Evolutionary conservation across 2,113 vertebrate genomes (phyloP), one percentile per base, ranked within the genome.

Genomic region (Benthochromis sp.): DNA sequence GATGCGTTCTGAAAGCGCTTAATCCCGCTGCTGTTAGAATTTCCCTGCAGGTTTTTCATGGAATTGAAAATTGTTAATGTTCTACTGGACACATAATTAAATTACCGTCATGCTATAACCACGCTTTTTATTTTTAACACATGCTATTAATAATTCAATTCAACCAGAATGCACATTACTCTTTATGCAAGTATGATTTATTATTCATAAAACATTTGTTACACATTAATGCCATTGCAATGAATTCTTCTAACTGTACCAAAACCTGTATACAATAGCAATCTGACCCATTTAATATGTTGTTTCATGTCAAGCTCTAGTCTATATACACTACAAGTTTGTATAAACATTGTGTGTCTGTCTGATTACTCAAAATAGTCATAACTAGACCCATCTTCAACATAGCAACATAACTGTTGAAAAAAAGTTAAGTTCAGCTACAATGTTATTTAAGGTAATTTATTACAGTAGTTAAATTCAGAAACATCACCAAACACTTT

Each of bases 401-500:
- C 16, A 76, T 31, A 78, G 9, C 27, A 78, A 78, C 73, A 78
- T 52, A 52, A 31, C 10, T 78, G 73, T 8, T 78, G 27, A 31
- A 31, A 31, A 50, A 31, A 52, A 12, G 43, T 50, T 66, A 78
- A 31, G 27, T 19, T 78, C 17, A n/a, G 45, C 73, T 78, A 78
- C 16, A 45, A 71, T n/a, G 47, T 17, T 10, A 52, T 80, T 84
- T 66, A 85, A 10, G 9, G 7, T 16, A 2, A 59, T 95, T 95
- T 94, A 94, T 95, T 95, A 93, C 91, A 93, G 82, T 86, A 92
- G 90, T 86, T 90, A 90, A 94, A 93, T 87, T 88, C 38, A 81
- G 81, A 93, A 88, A 95, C 88, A 88, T 91, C 84, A 93, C 86
- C 82, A 91, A 89, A 92, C 84, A 92, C 63, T 91, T 89, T 71